These are phyloP conservation scores for Protosalanx chinensis DNA, from an alignment of 2,797 vertebrate genomes.

Conservation along the genomic window DNA sequence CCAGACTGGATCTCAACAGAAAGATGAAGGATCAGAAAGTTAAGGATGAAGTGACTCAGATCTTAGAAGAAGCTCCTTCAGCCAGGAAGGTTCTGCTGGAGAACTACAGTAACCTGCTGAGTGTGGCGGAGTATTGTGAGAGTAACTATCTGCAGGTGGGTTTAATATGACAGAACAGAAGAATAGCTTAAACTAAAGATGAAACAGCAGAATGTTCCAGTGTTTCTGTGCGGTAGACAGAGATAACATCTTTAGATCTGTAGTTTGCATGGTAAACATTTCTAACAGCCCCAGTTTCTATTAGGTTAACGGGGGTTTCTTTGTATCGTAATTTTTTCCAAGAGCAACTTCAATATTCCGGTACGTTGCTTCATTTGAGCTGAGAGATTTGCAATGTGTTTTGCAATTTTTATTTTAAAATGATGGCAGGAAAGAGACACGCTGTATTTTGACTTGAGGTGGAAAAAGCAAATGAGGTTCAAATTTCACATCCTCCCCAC, in stretches of 20 bases:
- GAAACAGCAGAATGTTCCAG: too few species aligned
- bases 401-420: neutral
- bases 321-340: too few species aligned
- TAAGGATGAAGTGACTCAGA: conserved; percentile 32
- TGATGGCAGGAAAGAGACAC: neutral
- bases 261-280: too few species aligned
- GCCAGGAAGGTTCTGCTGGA: conserved; percentile 64
- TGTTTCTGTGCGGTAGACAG: too few species aligned
- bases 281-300: too few species aligned
- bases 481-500: neutral
- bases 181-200: too few species aligned
- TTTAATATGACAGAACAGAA: neutral
- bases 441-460: neutral
- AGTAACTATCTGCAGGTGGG: conserved; percentile 73
- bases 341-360: neutral
- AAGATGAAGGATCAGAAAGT: conserved; percentile 43
- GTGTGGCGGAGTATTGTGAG: conserved; percentile 77
- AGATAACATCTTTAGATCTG: too few species aligned
- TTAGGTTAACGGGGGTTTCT: too few species aligned
- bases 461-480: neutral
- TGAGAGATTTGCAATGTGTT: neutral
- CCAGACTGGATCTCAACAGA: neutral
- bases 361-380: neutral
- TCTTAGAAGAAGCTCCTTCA: conserved; percentile 55
- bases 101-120: conserved; percentile 66